These are phyloP conservation scores for Linyphia triangularis DNA, from an alignment of 2,888 invertebrate genomes.

Conservation along the genomic window DNA sequence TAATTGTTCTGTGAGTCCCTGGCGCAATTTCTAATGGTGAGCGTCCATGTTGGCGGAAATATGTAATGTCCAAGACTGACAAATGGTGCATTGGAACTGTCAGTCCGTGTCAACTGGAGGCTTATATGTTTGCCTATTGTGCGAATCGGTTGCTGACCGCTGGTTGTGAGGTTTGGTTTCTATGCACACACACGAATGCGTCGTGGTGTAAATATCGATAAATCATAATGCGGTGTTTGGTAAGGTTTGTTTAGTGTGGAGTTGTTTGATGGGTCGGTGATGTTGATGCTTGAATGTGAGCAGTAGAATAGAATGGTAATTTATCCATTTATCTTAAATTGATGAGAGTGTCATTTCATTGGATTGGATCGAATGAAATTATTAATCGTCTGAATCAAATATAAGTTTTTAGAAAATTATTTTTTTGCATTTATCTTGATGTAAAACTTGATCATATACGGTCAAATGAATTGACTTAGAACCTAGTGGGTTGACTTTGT, in stretches of 20 bases:
- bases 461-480: too few species aligned
- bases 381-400: too few species aligned
- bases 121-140: constrained; percentile 51
- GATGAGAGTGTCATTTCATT: too few species aligned
- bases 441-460: too few species aligned
- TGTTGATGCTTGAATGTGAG: too few species aligned
- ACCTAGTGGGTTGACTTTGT: too few species aligned
- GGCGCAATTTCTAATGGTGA: constrained; percentile 47
- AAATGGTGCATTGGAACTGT: constrained; percentile 65
- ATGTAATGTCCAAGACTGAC: constrained; percentile 45
- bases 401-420: too few species aligned
- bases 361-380: too few species aligned
- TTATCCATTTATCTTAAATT: too few species aligned
- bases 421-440: too few species aligned
- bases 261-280: background rate
- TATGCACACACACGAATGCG: background rate
- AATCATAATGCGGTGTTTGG: constrained; percentile 3
- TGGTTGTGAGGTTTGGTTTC: constrained; percentile 34
- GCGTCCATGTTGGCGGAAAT: background rate
- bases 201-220: constrained; percentile 12
- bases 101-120: constrained; percentile 50
- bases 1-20: constrained; percentile 43
- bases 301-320: too few species aligned
- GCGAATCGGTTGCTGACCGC: constrained; percentile 40
- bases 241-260: background rate